Evolutionary conservation across 2,888 invertebrate species (phyloP), one percentile per base, ranked within the genome.

Genomic region (Slavum lentiscoides): DNA sequence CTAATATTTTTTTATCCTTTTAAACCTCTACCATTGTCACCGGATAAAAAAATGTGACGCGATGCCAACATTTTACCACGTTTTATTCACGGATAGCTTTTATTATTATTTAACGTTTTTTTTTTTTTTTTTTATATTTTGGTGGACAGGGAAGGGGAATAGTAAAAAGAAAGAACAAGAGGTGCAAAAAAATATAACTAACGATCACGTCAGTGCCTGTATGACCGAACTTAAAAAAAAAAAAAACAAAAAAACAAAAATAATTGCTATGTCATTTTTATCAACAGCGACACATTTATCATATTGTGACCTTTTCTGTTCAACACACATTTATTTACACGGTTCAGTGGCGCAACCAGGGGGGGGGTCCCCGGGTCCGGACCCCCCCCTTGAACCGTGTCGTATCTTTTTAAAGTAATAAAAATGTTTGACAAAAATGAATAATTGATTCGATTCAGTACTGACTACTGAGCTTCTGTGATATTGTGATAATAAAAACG

Each of bases 21-120:
- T 23, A 21, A 59, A n/a, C 58, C n/a, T 43, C 8, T 43, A 11
- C 8, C 6, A 39, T 67, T 58, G 74, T 74, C 17, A 64, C 64
- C 11, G 58, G 66, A 67, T 67, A 4, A 43, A 4, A 43, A 75
- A 58, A 75, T 39, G 58, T 67, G 67, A 75, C 74, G 11, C 21
- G 39, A 39, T 53, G 19, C 21, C 74, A 58, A 74, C 58, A 58
- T 67, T 23, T 58, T 15, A 59, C 39, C 37, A 58, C 37, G 37
- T 53, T 55, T 53, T 58, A 13, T 21, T 7, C 66, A 19, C 1
- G 66, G 19, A 6, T 23, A 23, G 19, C 19, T 75, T 75, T 67
- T 75, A 67, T 75, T 75, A 58, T 67, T 39, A 37, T 74, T 64
- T 74, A 39, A 74, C n/a, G 55, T 64, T 74, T 64, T 64, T 37